phyloP scores from a whole-genome alignment of 2,888 invertebrate genomes.

The Pandemis corylana region DNA sequence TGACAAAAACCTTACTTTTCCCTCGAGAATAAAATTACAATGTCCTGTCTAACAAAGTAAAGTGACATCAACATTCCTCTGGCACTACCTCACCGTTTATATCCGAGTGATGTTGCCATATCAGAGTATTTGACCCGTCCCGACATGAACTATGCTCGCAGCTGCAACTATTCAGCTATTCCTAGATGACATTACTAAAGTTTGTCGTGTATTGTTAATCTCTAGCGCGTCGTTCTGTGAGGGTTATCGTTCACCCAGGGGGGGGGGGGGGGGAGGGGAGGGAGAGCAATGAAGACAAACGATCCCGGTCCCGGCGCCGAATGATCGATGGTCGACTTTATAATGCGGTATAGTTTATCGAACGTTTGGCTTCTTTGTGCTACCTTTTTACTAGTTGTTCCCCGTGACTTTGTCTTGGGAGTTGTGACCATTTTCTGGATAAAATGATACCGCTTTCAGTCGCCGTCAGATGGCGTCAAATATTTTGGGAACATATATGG shows the following conservation, averaged over 20 bases:
- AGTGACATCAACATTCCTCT: neutral
- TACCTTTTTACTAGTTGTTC: neutral
- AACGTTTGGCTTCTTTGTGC: conserved; percentile 7
- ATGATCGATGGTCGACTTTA: conserved; percentile 13
- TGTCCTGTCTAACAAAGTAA: neutral
- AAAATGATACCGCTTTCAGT: too few species aligned
- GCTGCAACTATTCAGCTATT: neutral
- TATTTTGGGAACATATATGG: too few species aligned
- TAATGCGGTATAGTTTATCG: neutral
- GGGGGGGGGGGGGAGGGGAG: neutral
- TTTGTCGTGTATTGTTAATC: conserved; percentile 8
- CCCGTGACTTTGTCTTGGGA: neutral
- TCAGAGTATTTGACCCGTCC: neutral
- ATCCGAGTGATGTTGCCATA: neutral
- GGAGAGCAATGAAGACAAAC: conserved; percentile 16
- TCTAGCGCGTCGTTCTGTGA: conserved; percentile 4
- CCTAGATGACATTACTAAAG: neutral
- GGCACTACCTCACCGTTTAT: neutral
- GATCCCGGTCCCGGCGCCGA: neutral
- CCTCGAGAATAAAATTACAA: neutral
- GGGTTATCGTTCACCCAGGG: neutral
- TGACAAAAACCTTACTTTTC: too few species aligned
- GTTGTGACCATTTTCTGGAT: too few species aligned
- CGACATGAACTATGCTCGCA: neutral
- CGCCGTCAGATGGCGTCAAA: too few species aligned